Evolutionary conservation across 2,113 vertebrate species (phyloP).

Genomic region (Daphoenositta chrysoptera): DNA sequence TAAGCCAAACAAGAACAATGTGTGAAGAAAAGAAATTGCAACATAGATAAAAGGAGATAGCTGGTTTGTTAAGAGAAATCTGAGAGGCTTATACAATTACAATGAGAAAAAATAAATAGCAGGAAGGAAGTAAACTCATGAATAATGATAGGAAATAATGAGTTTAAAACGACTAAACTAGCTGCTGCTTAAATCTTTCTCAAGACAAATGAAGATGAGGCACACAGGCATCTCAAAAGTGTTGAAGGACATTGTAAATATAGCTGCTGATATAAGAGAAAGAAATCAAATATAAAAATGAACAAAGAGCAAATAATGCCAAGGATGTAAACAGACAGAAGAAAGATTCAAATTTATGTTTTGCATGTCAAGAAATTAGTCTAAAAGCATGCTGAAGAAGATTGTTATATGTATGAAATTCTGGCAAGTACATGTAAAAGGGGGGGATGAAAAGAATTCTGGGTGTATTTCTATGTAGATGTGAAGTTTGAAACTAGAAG

Average conservation of each 20-base stretch:
- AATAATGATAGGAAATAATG: conserved; percentile 12
- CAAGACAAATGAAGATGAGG: neutral
- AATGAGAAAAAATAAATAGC: neutral
- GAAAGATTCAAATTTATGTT: neutral
- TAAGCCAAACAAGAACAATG: neutral
- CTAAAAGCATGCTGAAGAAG: neutral
- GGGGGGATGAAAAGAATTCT: neutral
- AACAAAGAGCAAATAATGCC: neutral
- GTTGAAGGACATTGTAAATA: neutral
- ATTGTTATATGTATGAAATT: neutral
- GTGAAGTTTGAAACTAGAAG: neutral
- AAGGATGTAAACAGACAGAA: neutral
- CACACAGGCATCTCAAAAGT: neutral
- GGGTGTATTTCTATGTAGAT: neutral
- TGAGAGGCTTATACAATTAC: neutral
- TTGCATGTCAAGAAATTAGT: neutral
- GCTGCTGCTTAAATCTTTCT: neutral
- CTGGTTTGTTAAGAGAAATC: neutral
- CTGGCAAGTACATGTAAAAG: neutral
- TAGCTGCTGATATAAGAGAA: neutral
- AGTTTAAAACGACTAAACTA: neutral
- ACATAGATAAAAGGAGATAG: neutral
- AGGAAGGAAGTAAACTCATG: conserved; percentile 7
- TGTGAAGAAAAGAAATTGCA: neutral
- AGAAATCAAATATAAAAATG: neutral